Evolutionary conservation across 2,797 vertebrate genomes (phyloP).

Genomic region (Sebastes itinus): DNA sequence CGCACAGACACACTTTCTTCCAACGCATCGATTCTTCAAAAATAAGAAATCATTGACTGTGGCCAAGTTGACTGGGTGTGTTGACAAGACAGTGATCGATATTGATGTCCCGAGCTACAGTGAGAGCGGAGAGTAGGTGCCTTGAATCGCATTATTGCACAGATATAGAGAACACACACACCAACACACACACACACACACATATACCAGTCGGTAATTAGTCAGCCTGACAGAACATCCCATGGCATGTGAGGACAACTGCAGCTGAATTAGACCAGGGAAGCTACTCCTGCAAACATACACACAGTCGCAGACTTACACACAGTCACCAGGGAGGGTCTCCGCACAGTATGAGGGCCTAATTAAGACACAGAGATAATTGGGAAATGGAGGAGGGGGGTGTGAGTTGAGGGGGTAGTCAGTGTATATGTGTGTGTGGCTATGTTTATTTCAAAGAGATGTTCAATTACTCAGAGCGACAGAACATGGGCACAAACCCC

Average conservation of each 20-base stretch:
- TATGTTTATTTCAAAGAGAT: conserved; percentile 69
- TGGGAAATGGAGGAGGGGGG: conserved; percentile 44
- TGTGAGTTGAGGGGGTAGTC: neutral
- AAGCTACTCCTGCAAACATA: conserved; percentile 61
- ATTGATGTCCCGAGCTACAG: conserved; percentile 52
- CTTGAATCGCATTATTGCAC: conserved; percentile 46
- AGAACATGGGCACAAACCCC: conserved; percentile 40
- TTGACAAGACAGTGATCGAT: conserved; percentile 65
- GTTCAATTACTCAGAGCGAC: conserved; percentile 61
- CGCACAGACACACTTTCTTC: neutral
- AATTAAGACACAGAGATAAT: conserved; percentile 82
- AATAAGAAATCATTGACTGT: conserved; percentile 71
- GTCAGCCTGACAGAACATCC: conserved; percentile 76
- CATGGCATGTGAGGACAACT: conserved; percentile 72
- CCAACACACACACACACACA: conserved; percentile 10
- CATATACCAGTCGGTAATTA: conserved; percentile 68
- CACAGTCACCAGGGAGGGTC: conserved; percentile 65
- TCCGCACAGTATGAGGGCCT: conserved; percentile 65
- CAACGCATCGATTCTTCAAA: conserved; percentile 44
- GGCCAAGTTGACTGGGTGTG: conserved; percentile 41
- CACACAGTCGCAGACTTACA: conserved; percentile 56
- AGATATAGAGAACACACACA: neutral
- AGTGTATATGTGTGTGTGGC: conserved; percentile 10
- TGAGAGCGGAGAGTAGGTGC: conserved; percentile 36
- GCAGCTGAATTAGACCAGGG: conserved; percentile 67